These are phyloP conservation scores for Dicerorhinus sumatrensis DNA, from an alignment of 2,113 vertebrate genomes.

Conservation along the genomic window DNA sequence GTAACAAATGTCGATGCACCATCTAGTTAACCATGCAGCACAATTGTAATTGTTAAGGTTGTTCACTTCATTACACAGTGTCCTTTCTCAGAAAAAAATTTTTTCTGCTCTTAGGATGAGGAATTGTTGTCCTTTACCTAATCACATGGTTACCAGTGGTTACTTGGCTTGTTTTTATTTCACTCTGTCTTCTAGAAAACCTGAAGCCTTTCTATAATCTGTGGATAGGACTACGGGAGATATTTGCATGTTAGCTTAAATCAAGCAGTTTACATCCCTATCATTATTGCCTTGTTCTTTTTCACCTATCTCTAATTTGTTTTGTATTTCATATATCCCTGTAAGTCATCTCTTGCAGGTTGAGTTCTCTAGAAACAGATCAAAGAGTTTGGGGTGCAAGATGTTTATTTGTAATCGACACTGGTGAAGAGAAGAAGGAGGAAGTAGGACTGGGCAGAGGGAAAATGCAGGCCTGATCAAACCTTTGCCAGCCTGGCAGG, in stretches of 20 bases:
- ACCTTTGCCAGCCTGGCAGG: background rate
- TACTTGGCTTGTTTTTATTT: constrained; percentile 6
- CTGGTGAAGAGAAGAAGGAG: background rate
- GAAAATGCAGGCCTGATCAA: background rate
- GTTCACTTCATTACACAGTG: constrained; percentile 13
- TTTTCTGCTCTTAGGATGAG: background rate
- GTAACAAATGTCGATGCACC: background rate
- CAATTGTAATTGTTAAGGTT: constrained; percentile 1
- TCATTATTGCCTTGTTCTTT: background rate
- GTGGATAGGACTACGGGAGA: background rate
- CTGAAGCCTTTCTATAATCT: background rate
- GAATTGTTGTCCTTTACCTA: background rate
- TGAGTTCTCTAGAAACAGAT: constrained; percentile 38
- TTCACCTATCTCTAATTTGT: background rate
- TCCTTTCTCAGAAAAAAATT: background rate
- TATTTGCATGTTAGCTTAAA: background rate
- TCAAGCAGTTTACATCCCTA: background rate
- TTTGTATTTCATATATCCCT: background rate
- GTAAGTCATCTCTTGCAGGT: background rate
- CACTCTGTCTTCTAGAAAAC: background rate
- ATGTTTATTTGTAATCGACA: background rate
- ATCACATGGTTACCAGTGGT: background rate
- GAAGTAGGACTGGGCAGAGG: background rate
- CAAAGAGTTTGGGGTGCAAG: background rate
- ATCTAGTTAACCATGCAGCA: constrained; percentile 21